A percentile compares a stretch with the other conserved stretches of the same genome.
These are phyloP conservation scores for Embidobia sp. DNA, from an alignment of 2,888 invertebrate species.

Conservation along the genomic window DNA sequence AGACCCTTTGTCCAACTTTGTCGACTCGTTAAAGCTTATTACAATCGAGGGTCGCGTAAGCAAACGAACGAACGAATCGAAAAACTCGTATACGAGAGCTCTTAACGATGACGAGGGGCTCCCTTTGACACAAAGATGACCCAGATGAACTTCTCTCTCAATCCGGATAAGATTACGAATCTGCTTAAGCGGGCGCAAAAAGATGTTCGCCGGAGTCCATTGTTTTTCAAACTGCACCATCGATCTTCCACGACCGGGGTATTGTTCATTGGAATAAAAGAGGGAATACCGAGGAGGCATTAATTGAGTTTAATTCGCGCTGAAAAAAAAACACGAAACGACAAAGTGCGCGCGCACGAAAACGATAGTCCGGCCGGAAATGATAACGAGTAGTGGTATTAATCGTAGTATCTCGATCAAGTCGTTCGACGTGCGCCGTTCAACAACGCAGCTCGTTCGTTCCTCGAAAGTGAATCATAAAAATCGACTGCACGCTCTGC, in stretches of 20 bases:
- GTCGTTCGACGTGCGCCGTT: slow-evolving; percentile 5
- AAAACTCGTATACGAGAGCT: slow-evolving; percentile 9
- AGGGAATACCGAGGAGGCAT: background rate
- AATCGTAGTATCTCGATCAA: too few relatives aligned
- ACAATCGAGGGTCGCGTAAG: slow-evolving; percentile 52
- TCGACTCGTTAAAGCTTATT: slow-evolving; percentile 51
- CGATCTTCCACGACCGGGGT: slow-evolving; percentile 17
- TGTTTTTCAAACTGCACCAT: slow-evolving; percentile 21
- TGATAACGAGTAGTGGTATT: too few relatives aligned
- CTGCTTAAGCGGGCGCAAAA: slow-evolving; percentile 16
- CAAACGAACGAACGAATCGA: slow-evolving; percentile 35
- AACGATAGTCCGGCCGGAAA: too few relatives aligned
- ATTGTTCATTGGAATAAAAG: slow-evolving; percentile 4
- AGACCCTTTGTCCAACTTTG: slow-evolving; percentile 41
- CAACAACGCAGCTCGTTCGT: slow-evolving; percentile 9
- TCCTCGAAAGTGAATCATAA: slow-evolving; percentile 29
- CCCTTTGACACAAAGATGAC: slow-evolving; percentile 42
- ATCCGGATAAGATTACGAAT: slow-evolving; percentile 35
- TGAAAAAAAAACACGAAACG: too few relatives aligned
- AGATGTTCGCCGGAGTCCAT: slow-evolving; percentile 16
- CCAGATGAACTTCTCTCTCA: slow-evolving; percentile 35
- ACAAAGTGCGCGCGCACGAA: too few relatives aligned
- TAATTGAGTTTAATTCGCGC: too few relatives aligned
- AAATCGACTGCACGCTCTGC: slow-evolving; percentile 11
- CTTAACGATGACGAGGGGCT: slow-evolving; percentile 44